Conservation (phyloP, 2,113 vertebrate species). For the Oostethus manadensis region DNA sequence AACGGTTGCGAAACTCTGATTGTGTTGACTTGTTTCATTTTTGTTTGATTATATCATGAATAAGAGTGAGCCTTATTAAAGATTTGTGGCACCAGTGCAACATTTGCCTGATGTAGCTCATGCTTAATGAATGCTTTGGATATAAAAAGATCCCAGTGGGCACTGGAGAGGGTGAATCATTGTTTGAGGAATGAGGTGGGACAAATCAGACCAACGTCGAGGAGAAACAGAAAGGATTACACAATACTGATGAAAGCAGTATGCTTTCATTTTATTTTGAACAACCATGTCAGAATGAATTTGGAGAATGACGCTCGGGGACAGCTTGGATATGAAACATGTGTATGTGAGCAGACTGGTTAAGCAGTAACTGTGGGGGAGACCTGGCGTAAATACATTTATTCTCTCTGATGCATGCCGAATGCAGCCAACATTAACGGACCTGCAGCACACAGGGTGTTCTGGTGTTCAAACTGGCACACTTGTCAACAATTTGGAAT, state of each 20-base stretch:
- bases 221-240: slow-evolving; percentile 40
- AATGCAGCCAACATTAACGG: slow-evolving; percentile 15
- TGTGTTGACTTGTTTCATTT: neutral
- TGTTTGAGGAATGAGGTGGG: slow-evolving; percentile 53
- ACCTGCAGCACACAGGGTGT: slow-evolving; percentile 6
- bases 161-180: slow-evolving; percentile 47
- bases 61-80: slow-evolving; percentile 22
- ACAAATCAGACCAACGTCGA: slow-evolving; percentile 43
- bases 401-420: slow-evolving; percentile 48
- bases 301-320: slow-evolving; percentile 46
- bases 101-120: slow-evolving; percentile 38
- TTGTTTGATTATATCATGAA: slow-evolving; percentile 23
- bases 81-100: slow-evolving; percentile 25
- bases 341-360: slow-evolving; percentile 45
- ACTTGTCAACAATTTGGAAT: neutral
- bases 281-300: slow-evolving; percentile 47
- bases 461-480: neutral
- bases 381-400: slow-evolving; percentile 45
- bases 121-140: slow-evolving; percentile 46
- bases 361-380: slow-evolving; percentile 26
- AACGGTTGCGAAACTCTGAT: no score
- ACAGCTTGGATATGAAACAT: slow-evolving; percentile 47
- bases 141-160: slow-evolving; percentile 47
- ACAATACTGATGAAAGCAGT: slow-evolving; percentile 54
- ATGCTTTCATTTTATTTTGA: slow-evolving; percentile 57